Conservation (phyloP, 2,797 vertebrate species). For the Cottoperca gobio region DNA sequence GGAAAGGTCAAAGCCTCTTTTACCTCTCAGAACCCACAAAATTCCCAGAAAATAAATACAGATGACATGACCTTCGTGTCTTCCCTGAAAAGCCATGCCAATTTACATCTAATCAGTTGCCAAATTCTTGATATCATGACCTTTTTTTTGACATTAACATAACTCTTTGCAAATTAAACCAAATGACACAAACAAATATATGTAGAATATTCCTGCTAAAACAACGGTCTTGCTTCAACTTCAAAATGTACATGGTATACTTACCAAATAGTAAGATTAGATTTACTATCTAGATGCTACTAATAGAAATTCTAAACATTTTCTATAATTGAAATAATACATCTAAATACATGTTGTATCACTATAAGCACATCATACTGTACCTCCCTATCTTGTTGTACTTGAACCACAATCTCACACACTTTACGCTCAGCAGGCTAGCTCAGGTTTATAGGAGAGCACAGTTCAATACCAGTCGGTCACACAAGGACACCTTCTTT, state of each 20-base stretch:
- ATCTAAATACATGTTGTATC: neutral
- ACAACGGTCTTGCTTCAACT: neutral
- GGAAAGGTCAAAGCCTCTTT: neutral
- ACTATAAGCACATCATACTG: neutral
- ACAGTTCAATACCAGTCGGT: constrained; percentile 47
- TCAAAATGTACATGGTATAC: neutral
- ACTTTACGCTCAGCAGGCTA: constrained; percentile 24
- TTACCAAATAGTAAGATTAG: neutral
- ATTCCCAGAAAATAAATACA: neutral
- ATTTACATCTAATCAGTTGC: neutral
- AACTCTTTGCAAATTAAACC: neutral
- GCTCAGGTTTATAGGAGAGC: constrained; percentile 26
- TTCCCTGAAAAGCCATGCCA: neutral
- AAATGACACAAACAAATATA: neutral
- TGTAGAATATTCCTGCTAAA: neutral
- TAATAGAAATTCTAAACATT: neutral
- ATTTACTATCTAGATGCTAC: neutral
- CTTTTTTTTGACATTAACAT: neutral
- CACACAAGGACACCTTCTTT: constrained; percentile 71
- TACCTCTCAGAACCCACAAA: neutral
- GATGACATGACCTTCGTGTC: neutral
- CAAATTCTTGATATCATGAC: neutral
- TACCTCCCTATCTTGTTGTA: constrained; percentile 1
- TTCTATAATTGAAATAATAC: neutral
- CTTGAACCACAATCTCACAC: constrained; percentile 3